Evolutionary conservation across 2,113 vertebrate species (phyloP).

Genomic region (Anolis carolinensis): DNA sequence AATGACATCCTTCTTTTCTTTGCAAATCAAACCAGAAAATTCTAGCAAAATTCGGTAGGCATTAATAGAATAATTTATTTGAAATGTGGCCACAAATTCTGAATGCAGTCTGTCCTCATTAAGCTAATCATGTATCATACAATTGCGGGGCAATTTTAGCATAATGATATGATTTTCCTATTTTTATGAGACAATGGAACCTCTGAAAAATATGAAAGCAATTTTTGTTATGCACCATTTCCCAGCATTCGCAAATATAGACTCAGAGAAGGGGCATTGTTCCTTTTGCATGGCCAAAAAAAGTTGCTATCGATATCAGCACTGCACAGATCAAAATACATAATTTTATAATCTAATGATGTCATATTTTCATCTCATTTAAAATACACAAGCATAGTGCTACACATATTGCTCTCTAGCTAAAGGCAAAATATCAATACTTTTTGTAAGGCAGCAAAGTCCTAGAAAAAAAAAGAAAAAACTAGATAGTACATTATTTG

Average conservation of each 20-base stretch:
- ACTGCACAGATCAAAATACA: neutral
- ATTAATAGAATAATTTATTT: slow-evolving; percentile 6
- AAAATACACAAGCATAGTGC: neutral
- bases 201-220: neutral
- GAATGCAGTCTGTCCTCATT: neutral
- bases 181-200: neutral
- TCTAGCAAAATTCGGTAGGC: neutral
- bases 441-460: neutral
- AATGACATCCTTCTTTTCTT: neutral
- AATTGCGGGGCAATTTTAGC: neutral
- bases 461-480: neutral
- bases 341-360: too few species aligned
- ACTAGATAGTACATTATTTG: neutral
- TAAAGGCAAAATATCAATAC: neutral
- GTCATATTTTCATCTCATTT: too few species aligned
- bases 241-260: neutral
- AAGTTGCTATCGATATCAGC: neutral
- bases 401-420: neutral
- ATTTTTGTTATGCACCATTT: neutral
- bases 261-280: neutral
- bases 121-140: neutral
- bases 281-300: neutral
- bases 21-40: slow-evolving; percentile 30
- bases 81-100: neutral
- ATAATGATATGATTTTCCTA: neutral